These are phyloP conservation scores for Microctonus hyperodae DNA, from an alignment of 2,888 invertebrate genomes.

Conservation along the genomic window DNA sequence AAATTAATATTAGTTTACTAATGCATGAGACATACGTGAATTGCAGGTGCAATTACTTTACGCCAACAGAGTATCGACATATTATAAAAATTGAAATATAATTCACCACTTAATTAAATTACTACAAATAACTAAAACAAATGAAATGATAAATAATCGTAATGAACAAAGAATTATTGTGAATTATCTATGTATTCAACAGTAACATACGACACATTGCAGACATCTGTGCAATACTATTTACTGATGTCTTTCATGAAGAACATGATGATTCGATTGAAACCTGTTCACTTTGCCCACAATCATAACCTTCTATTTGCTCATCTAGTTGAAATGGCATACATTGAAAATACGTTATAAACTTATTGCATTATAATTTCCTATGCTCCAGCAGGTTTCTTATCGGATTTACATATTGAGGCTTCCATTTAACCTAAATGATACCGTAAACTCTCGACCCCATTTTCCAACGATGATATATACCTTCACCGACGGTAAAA, in stretches of 20 bases:
- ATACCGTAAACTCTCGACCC: constrained; percentile 40
- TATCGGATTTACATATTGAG: neutral
- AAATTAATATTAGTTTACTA: neutral
- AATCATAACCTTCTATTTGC: constrained; percentile 10
- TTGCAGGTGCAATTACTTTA: neutral
- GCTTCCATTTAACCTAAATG: constrained; percentile 8
- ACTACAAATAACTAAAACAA: neutral
- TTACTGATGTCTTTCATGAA: neutral
- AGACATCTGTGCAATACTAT: neutral
- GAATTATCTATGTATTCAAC: no score
- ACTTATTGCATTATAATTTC: neutral
- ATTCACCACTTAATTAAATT: neutral
- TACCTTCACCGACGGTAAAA: constrained; percentile 29
- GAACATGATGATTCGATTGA: neutral
- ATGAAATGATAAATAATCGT: neutral
- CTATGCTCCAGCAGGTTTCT: neutral
- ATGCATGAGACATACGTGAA: neutral
- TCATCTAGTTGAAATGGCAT: neutral
- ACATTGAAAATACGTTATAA: neutral
- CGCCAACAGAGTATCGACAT: neutral
- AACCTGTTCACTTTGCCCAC: neutral
- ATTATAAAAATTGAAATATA: neutral
- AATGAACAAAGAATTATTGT: no score
- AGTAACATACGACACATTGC: neutral
- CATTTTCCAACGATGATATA: constrained; percentile 30